Evolutionary conservation across 2,888 invertebrate genomes (phyloP), one percentile per base, ranked within the genome.

Genomic region (Hemaris fuciformis): DNA sequence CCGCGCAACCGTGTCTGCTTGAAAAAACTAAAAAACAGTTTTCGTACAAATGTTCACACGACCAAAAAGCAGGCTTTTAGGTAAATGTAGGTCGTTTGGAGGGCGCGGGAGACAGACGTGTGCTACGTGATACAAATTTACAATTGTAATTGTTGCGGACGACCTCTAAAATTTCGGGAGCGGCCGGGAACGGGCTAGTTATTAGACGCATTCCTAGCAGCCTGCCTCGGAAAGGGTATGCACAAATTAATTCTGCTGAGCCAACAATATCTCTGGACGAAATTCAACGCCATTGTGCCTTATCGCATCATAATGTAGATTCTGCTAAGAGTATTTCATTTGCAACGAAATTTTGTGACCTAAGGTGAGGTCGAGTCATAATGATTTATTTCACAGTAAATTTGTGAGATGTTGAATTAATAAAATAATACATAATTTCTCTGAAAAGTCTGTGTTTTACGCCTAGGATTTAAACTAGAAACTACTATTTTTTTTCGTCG

Each of bases 111-210:
- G 70, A 71, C 72, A 73, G 73, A 74, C 10, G 66, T 64, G 70
- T 70, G 73, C 70, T 68, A 79, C 78, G 80, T 78, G 79, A 74
- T 67, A 57, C 45, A 72, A 71, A 80, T 75, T 62, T 73, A 77
- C 72, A 73, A 76, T 74, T 68, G 72, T 70, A 57, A 45, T 62
- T 45, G 53, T 53, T 27, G n/a, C 45, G 8, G 10, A 18, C 53
- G 53, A 53, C 53, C 53, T 53, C 53, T 53, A 31, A 20, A 53
- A 31, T 53, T 48, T 31, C 31, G 53, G 53, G 27, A 53, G 53
- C 18, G 53, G 31, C 45, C 23, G 45, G 45, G 43, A 10, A 7
- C n/a, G 31, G 27, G 27, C 18, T 27, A 10, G 53, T 53, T 53
- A 53, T 45, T 45, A 45, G 45, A 27, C 53, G 18, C 27, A 53